A percentile compares a stretch with the other conserved stretches of the same genome.
These are phyloP conservation scores for Quadriops clusia DNA, from an alignment of 2,888 invertebrate species.

Conservation along the genomic window DNA sequence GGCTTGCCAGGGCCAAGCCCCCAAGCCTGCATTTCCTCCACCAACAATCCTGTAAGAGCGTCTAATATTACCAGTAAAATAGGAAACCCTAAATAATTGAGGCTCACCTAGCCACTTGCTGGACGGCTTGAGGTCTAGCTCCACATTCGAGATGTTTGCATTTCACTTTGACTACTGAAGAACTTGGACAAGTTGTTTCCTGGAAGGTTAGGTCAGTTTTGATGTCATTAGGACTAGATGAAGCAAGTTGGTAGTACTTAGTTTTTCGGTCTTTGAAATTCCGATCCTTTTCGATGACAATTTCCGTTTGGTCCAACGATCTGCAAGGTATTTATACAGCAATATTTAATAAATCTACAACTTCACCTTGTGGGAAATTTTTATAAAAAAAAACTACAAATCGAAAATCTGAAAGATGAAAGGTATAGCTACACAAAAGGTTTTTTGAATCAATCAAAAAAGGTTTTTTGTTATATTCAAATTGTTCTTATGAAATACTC, in stretches of 20 bases:
- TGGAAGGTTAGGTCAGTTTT: conserved; percentile 56
- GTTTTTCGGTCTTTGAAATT: no score
- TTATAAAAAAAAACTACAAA: no score
- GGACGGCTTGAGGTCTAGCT: conserved; percentile 51
- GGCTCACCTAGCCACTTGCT: conserved; percentile 54
- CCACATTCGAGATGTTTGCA: conserved; percentile 62
- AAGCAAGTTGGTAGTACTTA: conserved; percentile 53
- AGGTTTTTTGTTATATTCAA: not conserved
- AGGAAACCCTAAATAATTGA: conserved; percentile 2
- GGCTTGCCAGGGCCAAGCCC: conserved; percentile 81
- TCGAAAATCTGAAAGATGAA: no score
- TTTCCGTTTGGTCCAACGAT: conserved; percentile 10
- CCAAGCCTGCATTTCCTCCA: conserved; percentile 61
- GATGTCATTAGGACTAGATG: conserved; percentile 39
- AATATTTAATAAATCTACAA: conserved; percentile 11
- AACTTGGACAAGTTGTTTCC: conserved; percentile 47
- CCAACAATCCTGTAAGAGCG: conserved; percentile 62
- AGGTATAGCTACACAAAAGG: no score
- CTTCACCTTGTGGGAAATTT: conserved; percentile 5
- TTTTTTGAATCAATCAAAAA: no score
- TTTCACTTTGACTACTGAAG: conserved; percentile 53
- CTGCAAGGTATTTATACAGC: conserved; percentile 7
- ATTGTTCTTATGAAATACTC: conserved; percentile 1
- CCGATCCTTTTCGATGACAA: conserved; percentile 10
- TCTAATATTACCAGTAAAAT: conserved; percentile 14